Evolutionary conservation across 2,113 vertebrate species (phyloP), one percentile per base, ranked within the genome.

Genomic region (Dunckerocampus dactyliophorus): DNA sequence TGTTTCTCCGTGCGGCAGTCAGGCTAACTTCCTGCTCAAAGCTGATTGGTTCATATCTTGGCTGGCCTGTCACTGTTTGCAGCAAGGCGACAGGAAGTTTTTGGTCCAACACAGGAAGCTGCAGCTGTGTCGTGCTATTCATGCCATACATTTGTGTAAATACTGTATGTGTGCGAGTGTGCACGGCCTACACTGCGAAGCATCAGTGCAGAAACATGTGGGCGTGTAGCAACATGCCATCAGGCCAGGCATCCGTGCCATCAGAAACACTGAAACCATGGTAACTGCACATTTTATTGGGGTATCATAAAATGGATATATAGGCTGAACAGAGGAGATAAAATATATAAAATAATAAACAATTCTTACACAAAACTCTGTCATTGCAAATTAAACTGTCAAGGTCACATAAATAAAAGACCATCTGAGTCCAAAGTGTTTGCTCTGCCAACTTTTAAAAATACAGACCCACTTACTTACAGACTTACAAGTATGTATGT

Each of bases 21-120:
- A 77, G 76, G 79, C 82, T 84, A 57, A 88, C 88, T 90, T 90
- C 88, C 88, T 88, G 83, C 69, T 81, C 84, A 80, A 81, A 84
- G 75, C 82, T 84, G 80, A 90, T 90, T 85, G 85, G 85, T n/a
- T 78, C 78, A 88, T 86, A 85, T 86, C 74, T 84, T 50, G 67
- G 75, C 82, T 82, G 76, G 80, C 81, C 73, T 74, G 67, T 73
- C 51, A 24, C 69, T 54, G 84, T 81, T 79, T 74, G 68, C 77
- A 84, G 72, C 28, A 42, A 78, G 72, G 76, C 76, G 76, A 86
- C 87, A 88, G 88, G 82, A 88, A 89, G 87, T 85, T 73, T 75
- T 66, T 81, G 73, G 69, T 79, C 65, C 80, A 52, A 48, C 58
- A 68, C 85, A 87, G 87, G 84, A 88, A 87, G 75, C 85, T 77